These are phyloP conservation scores for Endotricha flammealis DNA, from an alignment of 2,888 invertebrate genomes.

Conservation along the genomic window DNA sequence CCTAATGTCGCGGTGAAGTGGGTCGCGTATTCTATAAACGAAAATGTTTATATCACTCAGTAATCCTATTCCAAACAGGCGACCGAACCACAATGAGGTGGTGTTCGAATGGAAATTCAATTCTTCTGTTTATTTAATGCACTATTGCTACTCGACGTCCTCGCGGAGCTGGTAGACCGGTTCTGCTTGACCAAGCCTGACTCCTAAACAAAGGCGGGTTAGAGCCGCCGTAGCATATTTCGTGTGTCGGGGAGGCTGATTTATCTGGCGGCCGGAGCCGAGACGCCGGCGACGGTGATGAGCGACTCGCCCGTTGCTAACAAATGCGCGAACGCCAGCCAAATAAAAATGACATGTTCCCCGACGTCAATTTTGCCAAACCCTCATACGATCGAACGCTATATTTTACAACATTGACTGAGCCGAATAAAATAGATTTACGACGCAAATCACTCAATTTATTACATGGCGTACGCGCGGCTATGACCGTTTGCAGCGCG, in stretches of 20 bases:
- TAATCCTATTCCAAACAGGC: too few species aligned
- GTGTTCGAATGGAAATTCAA: too few species aligned
- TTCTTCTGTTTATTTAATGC: too few species aligned
- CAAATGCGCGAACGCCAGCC: constrained; percentile 32
- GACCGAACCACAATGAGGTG: too few species aligned
- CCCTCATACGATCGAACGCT: constrained; percentile 26
- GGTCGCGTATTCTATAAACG: too few species aligned
- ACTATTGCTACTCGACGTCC: too few species aligned
- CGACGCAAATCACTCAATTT: constrained; percentile 20
- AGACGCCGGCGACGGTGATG: constrained; percentile 8
- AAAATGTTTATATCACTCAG: too few species aligned
- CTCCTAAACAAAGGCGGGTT: constrained; percentile 17
- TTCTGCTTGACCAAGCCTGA: too few species aligned
- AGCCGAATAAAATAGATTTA: constrained; percentile 27
- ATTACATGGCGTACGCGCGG: too few species aligned
- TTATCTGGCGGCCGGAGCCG: constrained; percentile 26
- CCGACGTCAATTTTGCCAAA: constrained; percentile 32
- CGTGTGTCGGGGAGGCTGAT: constrained; percentile 33
- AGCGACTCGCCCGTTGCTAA: constrained; percentile 21
- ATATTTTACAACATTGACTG: constrained; percentile 34
- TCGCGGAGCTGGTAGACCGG: too few species aligned
- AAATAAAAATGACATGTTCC: constrained; percentile 50
- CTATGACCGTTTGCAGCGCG: too few species aligned
- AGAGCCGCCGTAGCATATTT: constrained; percentile 15
- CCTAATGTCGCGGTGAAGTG: neutral